phyloP scores from a whole-genome alignment of 2,888 invertebrate species.

The Hedychridium roseum region DNA sequence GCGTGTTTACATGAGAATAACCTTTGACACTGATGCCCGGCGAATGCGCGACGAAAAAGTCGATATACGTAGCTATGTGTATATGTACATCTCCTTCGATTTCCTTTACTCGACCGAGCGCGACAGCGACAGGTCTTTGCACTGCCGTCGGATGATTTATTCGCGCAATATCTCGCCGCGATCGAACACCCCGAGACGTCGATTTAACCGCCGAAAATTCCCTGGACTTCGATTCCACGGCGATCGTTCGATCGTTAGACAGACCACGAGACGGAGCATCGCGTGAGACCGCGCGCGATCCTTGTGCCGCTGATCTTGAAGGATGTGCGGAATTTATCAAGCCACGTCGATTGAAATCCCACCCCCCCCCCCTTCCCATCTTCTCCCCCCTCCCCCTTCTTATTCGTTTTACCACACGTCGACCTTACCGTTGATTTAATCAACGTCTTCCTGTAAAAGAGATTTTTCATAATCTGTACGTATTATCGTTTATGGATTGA shows the following conservation, averaged over 20 bases:
- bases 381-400: not conserved
- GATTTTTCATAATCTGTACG: too few species aligned
- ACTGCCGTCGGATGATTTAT: conserved; percentile 7
- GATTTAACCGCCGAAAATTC: conserved; percentile 18
- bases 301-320: conserved; percentile 24
- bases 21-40: not conserved
- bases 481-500: too few species aligned
- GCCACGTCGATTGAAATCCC: conserved; percentile 32
- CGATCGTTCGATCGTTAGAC: too few species aligned
- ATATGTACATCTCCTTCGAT: conserved; percentile 2
- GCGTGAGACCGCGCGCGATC: too few species aligned
- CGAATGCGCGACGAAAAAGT: too few species aligned
- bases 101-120: too few species aligned
- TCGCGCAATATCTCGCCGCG: conserved; percentile 12
- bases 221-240: conserved; percentile 14
- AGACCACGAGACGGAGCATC: too few species aligned
- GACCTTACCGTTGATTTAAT: too few species aligned
- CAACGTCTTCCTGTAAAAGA: too few species aligned
- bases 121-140: not conserved
- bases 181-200: conserved; percentile 10
- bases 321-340: conserved; percentile 40
- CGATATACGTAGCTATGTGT: not conserved
- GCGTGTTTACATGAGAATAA: not conserved
- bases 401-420: too few species aligned
- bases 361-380: conserved; percentile 17